Percentiles rank a stretch among this genome's conserved stretches.
phyloP scores from a whole-genome alignment of 2,888 invertebrate genomes.

The Andrena bicolor region DNA sequence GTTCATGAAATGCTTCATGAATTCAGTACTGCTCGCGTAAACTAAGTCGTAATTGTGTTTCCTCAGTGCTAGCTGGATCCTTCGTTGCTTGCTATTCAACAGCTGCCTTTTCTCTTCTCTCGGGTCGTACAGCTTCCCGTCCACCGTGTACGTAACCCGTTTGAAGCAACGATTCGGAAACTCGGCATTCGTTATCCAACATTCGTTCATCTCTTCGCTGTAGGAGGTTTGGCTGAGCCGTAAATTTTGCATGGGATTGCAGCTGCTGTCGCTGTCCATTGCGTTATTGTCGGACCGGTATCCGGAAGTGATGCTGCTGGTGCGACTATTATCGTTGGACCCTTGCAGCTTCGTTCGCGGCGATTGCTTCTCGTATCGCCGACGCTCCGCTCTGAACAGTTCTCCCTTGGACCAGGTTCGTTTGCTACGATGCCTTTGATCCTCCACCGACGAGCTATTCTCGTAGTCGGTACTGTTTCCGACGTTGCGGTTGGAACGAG shows the following conservation, averaged over 20 bases:
- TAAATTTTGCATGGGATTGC: neutral
- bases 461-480: constrained; percentile 55
- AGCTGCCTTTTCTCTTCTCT: constrained; percentile 67
- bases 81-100: constrained; percentile 75
- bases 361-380: neutral
- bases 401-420: neutral
- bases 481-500: constrained; percentile 13
- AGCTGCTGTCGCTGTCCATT: constrained; percentile 83
- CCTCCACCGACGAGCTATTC: constrained; percentile 54
- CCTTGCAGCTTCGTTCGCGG: constrained; percentile 22
- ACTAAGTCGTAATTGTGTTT: constrained; percentile 76
- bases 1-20: constrained; percentile 90
- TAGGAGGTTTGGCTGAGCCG: neutral
- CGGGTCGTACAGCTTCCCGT: constrained; percentile 77
- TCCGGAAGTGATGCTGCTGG: constrained; percentile 85
- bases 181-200: constrained; percentile 52
- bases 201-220: constrained; percentile 12
- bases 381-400: neutral
- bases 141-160: constrained; percentile 73
- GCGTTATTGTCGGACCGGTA: constrained; percentile 86
- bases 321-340: constrained; percentile 60
- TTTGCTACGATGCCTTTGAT: constrained; percentile 11
- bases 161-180: constrained; percentile 80
- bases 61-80: constrained; percentile 73
- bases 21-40: constrained; percentile 88